These are phyloP conservation scores for Xylocopa sonorina DNA, from an alignment of 1,140 invertebrate species.

Conservation along the genomic window DNA sequence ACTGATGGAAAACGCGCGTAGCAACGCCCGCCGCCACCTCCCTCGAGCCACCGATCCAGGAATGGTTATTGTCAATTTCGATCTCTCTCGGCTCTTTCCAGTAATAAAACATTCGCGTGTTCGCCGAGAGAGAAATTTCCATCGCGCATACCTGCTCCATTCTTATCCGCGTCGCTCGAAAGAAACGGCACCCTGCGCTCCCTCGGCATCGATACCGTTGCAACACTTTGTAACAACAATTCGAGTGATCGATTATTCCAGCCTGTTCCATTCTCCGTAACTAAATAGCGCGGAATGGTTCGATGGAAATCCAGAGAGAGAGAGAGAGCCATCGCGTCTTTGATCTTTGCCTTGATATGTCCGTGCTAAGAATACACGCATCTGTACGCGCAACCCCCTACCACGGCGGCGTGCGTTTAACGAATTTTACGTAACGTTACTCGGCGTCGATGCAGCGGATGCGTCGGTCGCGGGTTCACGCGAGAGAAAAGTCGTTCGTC, in stretches of 20 bases:
- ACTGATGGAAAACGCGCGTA: not conserved
- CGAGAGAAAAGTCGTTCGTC: not conserved
- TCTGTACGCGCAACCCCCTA: not conserved
- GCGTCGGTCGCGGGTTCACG: not conserved
- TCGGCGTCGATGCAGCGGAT: not conserved
- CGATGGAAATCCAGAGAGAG: not conserved
- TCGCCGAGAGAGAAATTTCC: too few species aligned
- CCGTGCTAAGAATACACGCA: not conserved
- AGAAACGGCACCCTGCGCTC: too few species aligned
- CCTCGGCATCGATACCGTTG: not conserved
- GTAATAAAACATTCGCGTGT: not conserved
- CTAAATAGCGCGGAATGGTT: too few species aligned
- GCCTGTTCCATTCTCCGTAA: too few species aligned
- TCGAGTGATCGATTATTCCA: too few species aligned
- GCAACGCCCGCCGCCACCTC: not conserved
- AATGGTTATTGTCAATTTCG: not conserved
- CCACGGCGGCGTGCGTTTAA: not conserved
- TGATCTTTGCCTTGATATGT: constrained; percentile 1
- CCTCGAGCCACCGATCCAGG: not conserved
- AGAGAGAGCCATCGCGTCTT: too few species aligned
- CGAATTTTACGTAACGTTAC: constrained; percentile 19
- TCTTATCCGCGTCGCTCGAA: not conserved
- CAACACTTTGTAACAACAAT: constrained; percentile 3
- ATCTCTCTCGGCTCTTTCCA: not conserved
- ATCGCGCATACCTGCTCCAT: not conserved